Percentiles rank a stretch among this genome's conserved stretches.
These are phyloP conservation scores for Gandaritis pyraliata DNA, from an alignment of 2,888 invertebrate genomes.

Conservation along the genomic window DNA sequence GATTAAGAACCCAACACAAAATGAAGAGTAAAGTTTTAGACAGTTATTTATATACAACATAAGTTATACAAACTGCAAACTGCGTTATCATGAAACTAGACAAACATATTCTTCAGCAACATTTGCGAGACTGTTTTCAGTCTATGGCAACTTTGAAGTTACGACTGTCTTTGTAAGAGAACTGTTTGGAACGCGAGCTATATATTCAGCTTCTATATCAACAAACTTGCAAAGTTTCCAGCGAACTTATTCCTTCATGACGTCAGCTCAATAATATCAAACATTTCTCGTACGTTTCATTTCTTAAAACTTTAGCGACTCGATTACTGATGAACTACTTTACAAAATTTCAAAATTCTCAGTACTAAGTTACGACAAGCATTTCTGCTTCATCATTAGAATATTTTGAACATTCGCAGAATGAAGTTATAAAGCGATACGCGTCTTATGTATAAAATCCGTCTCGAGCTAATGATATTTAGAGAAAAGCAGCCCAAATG, in stretches of 20 bases:
- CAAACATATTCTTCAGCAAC: conserved; percentile 60
- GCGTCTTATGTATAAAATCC: neutral
- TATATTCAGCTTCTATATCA: conserved; percentile 66
- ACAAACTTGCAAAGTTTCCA: conserved; percentile 66
- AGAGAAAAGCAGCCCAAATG: neutral
- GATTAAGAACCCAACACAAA: conserved; percentile 25
- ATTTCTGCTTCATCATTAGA: conserved; percentile 7
- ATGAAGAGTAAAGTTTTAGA: conserved; percentile 39
- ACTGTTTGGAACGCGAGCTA: conserved; percentile 64
- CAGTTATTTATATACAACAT: conserved; percentile 43
- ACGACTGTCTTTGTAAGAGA: conserved; percentile 59
- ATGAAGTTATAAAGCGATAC: neutral
- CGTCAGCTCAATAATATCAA: conserved; percentile 63
- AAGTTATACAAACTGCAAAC: conserved; percentile 50
- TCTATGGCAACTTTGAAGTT: conserved; percentile 68
- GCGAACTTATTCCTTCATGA: conserved; percentile 62
- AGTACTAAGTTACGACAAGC: conserved; percentile 2
- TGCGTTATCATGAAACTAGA: conserved; percentile 59
- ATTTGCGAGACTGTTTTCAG: conserved; percentile 64
- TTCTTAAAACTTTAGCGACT: conserved; percentile 22
- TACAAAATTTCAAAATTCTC: neutral
- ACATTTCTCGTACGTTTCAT: conserved; percentile 45
- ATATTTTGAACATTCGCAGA: neutral
- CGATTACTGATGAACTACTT: neutral
- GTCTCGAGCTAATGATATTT: neutral